Conservation (phyloP, 2,888 invertebrate genomes). For the Pteria penguin region DNA sequence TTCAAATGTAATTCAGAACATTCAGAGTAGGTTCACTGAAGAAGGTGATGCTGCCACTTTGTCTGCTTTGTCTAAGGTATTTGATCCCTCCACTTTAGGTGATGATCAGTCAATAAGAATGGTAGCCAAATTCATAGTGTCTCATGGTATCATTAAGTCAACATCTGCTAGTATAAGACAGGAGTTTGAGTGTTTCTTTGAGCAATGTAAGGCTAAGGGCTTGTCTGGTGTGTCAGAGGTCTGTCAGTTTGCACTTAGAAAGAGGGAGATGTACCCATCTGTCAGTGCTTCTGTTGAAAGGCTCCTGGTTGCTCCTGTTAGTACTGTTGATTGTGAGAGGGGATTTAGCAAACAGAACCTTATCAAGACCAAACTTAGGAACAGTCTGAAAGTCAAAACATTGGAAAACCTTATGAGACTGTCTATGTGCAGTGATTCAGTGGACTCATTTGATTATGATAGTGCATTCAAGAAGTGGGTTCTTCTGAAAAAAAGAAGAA, state of each 20-base stretch:
- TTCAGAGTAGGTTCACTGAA: slow-evolving; percentile 41
- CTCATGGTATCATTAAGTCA: background rate
- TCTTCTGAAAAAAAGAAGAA: background rate
- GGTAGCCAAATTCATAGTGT: background rate
- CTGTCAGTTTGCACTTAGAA: slow-evolving; percentile 19
- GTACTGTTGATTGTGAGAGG: slow-evolving; percentile 42
- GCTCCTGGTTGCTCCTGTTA: slow-evolving; percentile 26
- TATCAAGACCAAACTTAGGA: slow-evolving; percentile 13
- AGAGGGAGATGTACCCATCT: slow-evolving; percentile 1
- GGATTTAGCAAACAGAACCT: slow-evolving; percentile 28
- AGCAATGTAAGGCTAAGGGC: slow-evolving; percentile 3
- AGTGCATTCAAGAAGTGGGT: slow-evolving; percentile 7
- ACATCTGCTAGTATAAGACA: background rate
- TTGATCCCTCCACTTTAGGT: slow-evolving; percentile 12
- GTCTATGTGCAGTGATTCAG: background rate
- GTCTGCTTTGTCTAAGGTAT: slow-evolving; percentile 16
- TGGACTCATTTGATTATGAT: background rate
- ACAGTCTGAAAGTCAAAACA: background rate
- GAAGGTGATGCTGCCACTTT: slow-evolving; percentile 21
- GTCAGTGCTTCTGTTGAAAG: slow-evolving; percentile 29
- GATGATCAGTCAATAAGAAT: too few relatives aligned
- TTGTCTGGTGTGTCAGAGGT: slow-evolving; percentile 7
- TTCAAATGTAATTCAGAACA: slow-evolving; percentile 32
- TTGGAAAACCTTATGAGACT: slow-evolving; percentile 14
- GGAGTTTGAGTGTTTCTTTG: slow-evolving; percentile 14